Evolutionary conservation across 2,888 invertebrate genomes (phyloP), one percentile per base, ranked within the genome.

Genomic region (Dexiosoma caninum): DNA sequence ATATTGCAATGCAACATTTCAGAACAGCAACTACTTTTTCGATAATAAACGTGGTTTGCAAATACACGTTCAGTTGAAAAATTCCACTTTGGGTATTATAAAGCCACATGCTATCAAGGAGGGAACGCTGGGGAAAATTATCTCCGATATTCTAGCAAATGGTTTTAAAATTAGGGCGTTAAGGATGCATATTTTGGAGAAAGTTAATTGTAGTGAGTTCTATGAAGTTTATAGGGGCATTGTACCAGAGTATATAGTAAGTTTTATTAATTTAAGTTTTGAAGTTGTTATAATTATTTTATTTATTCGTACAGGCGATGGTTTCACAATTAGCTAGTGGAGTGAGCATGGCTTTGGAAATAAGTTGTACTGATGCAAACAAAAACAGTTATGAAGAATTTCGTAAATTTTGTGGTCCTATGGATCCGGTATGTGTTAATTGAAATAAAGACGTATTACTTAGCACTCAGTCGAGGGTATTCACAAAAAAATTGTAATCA

Each of bases 141-240:
- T 97, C 19, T 91, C 92, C 67, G 92, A 92, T 32, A 96, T 98
- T 57, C 92, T 93, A 77, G 93, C 94, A n/a, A 93, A 93, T 70
- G 94, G 95, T 1, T 98, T 95, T 86, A 91, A 92, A 53, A 93
- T 98, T 49, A 94, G 95, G 0, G 96, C 95, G 0, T 91, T 97
- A 80, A 94, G 95, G 89, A 94, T 96, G 93, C 93, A 95, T 84
- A 91, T 94, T 78, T 91, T 98, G 85, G 95, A 95, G 85, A 93
- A 94, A 81, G 92, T 94, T 0, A 95, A 97, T 88, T 96, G 96
- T 5, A 95, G 96, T 85, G 97, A 98, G 88, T 98, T 98, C 90
- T 94, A 95, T 86, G 97, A 98, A 91, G 95, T 98, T 3, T 98
- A 98, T 89, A 96, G 96, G 88, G 97, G 97, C 1, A 95, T 97